These are phyloP conservation scores for Carassius auratus DNA, from an alignment of 2,113 vertebrate genomes.

Conservation along the genomic window DNA sequence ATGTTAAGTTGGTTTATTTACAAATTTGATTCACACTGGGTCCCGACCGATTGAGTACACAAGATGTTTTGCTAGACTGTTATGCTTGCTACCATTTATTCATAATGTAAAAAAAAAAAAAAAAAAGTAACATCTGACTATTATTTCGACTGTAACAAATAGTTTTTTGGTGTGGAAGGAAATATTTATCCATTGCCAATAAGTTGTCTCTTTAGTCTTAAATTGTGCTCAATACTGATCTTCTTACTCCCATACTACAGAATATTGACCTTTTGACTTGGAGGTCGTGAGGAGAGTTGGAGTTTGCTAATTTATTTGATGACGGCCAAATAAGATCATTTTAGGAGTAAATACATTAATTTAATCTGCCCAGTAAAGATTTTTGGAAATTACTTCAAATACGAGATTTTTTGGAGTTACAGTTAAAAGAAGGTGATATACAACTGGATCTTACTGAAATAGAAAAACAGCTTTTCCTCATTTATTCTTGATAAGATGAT, in stretches of 20 bases:
- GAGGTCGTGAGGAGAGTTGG: background rate
- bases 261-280: background rate
- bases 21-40: background rate
- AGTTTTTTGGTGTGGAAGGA: background rate
- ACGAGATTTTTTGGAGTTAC: too few relatives aligned
- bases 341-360: too few relatives aligned
- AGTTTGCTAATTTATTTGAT: background rate
- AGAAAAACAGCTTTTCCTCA: too few relatives aligned
- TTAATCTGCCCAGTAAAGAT: too few relatives aligned
- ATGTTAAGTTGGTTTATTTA: background rate
- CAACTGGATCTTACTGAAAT: too few relatives aligned
- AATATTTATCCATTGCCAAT: background rate
- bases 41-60: background rate
- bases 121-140: too few relatives aligned
- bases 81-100: background rate
- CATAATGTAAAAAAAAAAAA: background rate
- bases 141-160: background rate
- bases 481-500: too few relatives aligned
- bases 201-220: too few relatives aligned
- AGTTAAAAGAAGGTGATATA: too few relatives aligned
- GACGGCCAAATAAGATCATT: too few relatives aligned
- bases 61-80: background rate
- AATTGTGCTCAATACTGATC: too few relatives aligned
- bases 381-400: too few relatives aligned
- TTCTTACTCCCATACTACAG: background rate